These are phyloP conservation scores for Lordiphosa clarofinis DNA, from an alignment of 1,140 invertebrate species.

Conservation along the genomic window DNA sequence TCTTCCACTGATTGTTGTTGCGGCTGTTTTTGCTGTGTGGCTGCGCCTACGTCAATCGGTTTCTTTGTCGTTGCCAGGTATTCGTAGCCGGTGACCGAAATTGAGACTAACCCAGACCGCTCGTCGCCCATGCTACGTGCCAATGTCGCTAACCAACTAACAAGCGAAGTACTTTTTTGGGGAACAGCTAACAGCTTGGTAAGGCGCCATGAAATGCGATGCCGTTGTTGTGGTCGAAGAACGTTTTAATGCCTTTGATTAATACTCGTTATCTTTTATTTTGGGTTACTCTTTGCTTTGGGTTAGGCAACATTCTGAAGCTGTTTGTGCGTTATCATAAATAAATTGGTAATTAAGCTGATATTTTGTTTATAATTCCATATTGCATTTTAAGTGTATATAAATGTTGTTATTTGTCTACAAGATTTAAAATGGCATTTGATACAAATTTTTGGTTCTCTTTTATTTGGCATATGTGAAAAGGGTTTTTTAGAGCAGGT, in stretches of 20 bases:
- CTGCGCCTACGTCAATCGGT: constrained; percentile 7
- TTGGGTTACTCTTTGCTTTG: neutral
- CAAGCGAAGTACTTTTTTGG: constrained; percentile 18
- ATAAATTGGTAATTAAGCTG: too few species aligned
- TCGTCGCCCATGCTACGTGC: constrained; percentile 63
- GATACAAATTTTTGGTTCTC: too few species aligned
- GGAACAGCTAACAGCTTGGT: constrained; percentile 38
- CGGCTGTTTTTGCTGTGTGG: constrained; percentile 12
- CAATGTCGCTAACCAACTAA: constrained; percentile 46
- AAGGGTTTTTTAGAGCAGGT: too few species aligned
- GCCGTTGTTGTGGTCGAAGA: constrained; percentile 8
- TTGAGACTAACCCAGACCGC: constrained; percentile 41
- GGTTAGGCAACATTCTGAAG: neutral
- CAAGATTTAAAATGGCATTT: too few species aligned
- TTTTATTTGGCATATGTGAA: too few species aligned
- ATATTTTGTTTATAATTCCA: too few species aligned
- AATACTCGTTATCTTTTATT: constrained; percentile 28
- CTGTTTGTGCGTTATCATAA: neutral
- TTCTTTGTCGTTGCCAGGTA: constrained; percentile 4
- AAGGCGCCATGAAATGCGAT: constrained; percentile 16
- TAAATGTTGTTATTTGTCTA: too few species aligned
- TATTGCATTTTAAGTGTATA: too few species aligned
- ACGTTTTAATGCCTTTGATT: constrained; percentile 34
- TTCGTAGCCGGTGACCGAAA: neutral
- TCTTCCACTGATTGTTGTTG: constrained; percentile 16